Evolutionary conservation across 2,888 invertebrate genomes (phyloP), one percentile per base, ranked within the genome.

Genomic region (Pristionchus exspectatus): DNA sequence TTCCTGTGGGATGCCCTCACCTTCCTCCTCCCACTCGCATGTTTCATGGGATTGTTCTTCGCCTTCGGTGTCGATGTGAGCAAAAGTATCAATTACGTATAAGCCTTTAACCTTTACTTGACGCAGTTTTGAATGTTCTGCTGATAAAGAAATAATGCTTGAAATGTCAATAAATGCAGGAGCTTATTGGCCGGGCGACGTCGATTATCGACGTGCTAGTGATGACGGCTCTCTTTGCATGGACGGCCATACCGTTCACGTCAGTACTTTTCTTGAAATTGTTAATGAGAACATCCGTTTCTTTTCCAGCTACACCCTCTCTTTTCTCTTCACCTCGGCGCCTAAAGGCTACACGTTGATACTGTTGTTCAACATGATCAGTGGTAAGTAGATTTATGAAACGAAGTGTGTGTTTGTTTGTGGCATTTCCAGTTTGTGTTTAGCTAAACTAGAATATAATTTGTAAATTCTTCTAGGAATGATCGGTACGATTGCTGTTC

Each of bases 341-440:
- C 94, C 94, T 12, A 93, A 94, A 86, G 94, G 94, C 69, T 94
- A 93, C 90, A 93, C 93, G 69, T 88, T 94, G 81, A 91, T 93
- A 30, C 92, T 93, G 14, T 91, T 94, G 93, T 93, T 92, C 89
- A 92, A 93, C 84, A 92, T 94, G 50, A 90, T 94, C 63, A 91
- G 92, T 2, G 91, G 92, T 91, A 54, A 7, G 77, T 50, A 50
- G 44, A 50, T 50, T 50, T 50, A 50, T 50, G 12, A 7, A 50
- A 7, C 44, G 44, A 50, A 50, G 12, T 50, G 44, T 10, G 9
- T n/a, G n/a, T n/a, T n/a, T n/a, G n/a, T n/a, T n/a, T n/a, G n/a
- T 10, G 44, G 10, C 44, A 50, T 10, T 12, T 7, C 44, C 0
- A 50, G 44, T 50, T 50, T 50, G 44, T 50, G 9, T 50, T 50